These are phyloP conservation scores for Eristalis pertinax DNA, from an alignment of 2,888 invertebrate genomes.

Conservation along the genomic window DNA sequence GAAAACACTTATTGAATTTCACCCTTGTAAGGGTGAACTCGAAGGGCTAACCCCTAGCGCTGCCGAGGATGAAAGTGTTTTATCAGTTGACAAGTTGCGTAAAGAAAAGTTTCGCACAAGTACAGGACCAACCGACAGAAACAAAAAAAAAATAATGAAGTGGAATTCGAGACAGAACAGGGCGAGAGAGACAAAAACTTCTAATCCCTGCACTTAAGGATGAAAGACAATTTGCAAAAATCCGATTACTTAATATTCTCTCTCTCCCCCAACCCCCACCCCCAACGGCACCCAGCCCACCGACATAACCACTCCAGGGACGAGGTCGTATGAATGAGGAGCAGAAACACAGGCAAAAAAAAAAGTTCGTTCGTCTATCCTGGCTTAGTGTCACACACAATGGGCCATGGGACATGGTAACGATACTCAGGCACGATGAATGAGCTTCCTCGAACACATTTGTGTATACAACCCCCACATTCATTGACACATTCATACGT, in stretches of 20 bases:
- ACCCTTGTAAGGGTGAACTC: not conserved
- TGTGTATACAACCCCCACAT: not conserved
- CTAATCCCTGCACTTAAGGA: constrained; percentile 61
- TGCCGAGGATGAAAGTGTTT: constrained; percentile 45
- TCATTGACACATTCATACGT: not conserved
- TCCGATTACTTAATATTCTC: constrained; percentile 60
- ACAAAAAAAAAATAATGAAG: not conserved
- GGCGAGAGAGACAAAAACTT: constrained; percentile 42
- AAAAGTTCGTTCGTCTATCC: constrained; percentile 19
- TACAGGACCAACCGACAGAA: not conserved
- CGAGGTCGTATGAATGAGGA: not conserved
- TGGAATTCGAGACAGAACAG: not conserved
- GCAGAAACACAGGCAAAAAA: not conserved
- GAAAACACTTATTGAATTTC: constrained; percentile 45
- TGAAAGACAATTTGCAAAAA: constrained; percentile 54
- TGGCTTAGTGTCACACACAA: constrained; percentile 62
- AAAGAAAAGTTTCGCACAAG: not conserved
- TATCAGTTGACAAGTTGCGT: constrained; percentile 55
- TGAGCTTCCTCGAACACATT: constrained; percentile 52
- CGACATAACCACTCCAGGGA: not conserved
- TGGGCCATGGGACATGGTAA: constrained; percentile 61
- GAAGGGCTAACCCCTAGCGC: constrained; percentile 18
- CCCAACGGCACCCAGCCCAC: not conserved
- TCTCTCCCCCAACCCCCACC: too few relatives aligned
- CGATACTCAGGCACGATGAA: constrained; percentile 58